These are phyloP conservation scores for Phrixothrix hirtus DNA, from an alignment of 2,888 invertebrate species.

Conservation along the genomic window DNA sequence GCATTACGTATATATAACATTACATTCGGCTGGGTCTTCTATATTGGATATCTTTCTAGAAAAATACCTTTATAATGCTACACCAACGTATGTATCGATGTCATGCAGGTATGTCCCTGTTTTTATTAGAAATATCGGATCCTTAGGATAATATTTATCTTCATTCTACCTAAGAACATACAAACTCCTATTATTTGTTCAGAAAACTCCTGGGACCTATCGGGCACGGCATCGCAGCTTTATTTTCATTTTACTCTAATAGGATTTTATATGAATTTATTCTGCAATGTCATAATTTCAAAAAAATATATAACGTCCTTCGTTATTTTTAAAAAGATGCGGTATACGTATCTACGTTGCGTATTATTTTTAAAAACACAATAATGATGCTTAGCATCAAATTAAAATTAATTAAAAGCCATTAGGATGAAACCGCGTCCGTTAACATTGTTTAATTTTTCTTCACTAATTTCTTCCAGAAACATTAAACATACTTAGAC, in stretches of 20 bases:
- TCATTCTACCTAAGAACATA: slow-evolving; percentile 30
- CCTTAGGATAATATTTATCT: slow-evolving; percentile 38
- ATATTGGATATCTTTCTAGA: slow-evolving; percentile 43
- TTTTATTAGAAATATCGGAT: slow-evolving; percentile 44
- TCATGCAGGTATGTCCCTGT: slow-evolving; percentile 39
- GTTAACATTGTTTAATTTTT: too few relatives aligned
- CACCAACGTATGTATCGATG: slow-evolving; percentile 40
- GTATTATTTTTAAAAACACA: too few relatives aligned
- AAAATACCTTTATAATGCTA: slow-evolving; percentile 28
- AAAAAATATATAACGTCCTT: too few relatives aligned
- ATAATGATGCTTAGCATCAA: too few relatives aligned
- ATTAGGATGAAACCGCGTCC: too few relatives aligned
- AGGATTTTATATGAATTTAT: slow-evolving; percentile 41
- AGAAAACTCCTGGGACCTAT: slow-evolving; percentile 46
- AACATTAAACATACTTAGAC: too few relatives aligned
- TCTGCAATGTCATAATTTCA: too few relatives aligned
- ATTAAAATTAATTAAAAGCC: too few relatives aligned
- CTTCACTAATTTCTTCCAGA: too few relatives aligned
- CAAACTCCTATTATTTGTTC: slow-evolving; percentile 43
- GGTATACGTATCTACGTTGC: too few relatives aligned
- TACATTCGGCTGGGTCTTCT: slow-evolving; percentile 41
- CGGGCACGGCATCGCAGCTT: slow-evolving; percentile 45
- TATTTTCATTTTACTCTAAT: slow-evolving; percentile 51
- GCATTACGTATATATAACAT: slow-evolving; percentile 50
- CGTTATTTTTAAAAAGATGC: too few relatives aligned